Conservation (phyloP, 2,888 invertebrate genomes). For the Cataglyphis livida region DNA sequence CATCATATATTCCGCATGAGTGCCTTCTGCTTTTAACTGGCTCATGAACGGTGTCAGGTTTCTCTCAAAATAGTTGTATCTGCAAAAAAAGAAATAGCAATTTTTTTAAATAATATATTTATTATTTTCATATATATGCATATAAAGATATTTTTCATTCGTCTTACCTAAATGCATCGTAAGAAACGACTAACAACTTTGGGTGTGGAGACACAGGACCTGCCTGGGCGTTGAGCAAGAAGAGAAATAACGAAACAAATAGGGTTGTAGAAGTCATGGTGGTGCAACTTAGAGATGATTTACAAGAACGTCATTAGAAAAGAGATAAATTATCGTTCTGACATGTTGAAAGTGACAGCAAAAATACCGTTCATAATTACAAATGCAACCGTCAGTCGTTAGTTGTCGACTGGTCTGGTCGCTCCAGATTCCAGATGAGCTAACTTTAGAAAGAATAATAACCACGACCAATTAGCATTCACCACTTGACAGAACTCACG, state of each 20-base stretch:
- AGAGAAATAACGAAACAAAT: constrained; percentile 55
- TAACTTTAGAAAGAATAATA: neutral
- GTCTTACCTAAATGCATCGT: constrained; percentile 88
- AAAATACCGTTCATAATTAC: neutral
- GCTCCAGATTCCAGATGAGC: neutral
- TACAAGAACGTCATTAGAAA: neutral
- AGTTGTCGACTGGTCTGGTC: neutral
- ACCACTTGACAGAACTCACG: neutral
- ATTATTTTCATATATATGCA: too few species aligned
- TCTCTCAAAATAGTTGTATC: constrained; percentile 89
- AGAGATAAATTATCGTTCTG: constrained; percentile 14
- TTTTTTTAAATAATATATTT: neutral
- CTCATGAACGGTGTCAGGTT: constrained; percentile 88
- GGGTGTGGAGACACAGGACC: constrained; percentile 83
- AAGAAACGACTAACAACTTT: constrained; percentile 88
- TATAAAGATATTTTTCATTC: neutral
- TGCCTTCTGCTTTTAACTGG: constrained; percentile 87
- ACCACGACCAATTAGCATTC: neutral
- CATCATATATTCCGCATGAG: constrained; percentile 87
- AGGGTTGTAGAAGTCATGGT: constrained; percentile 55
- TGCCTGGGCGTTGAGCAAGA: constrained; percentile 64
- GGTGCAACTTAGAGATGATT: neutral
- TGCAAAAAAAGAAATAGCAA: constrained; percentile 59
- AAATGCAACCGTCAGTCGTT: neutral
- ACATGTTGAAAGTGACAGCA: neutral